Conservation (phyloP, 2,888 invertebrate species). For the Epinotia bilunana region DNA sequence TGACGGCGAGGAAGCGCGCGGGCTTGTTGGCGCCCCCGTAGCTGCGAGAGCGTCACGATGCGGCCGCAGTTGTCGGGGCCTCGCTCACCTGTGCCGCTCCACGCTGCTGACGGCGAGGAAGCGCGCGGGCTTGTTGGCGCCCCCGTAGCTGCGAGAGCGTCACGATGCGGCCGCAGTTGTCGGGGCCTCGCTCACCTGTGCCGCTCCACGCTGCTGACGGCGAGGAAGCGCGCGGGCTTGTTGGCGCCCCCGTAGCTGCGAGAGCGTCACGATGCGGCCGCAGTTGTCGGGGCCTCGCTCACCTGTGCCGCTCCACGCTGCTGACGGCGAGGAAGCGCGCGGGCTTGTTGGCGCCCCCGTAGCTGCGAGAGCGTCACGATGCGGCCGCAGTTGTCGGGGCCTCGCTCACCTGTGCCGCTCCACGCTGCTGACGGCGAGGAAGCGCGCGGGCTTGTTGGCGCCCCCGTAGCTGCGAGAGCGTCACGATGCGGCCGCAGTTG, state of each 20-base stretch:
- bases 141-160: too few species aligned
- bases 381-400: too few species aligned
- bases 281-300: too few species aligned
- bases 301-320: too few species aligned
- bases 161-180: too few species aligned
- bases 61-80: too few species aligned
- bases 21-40: slow-evolving; percentile 67
- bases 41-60: too few species aligned
- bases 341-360: slow-evolving; percentile 67
- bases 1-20: slow-evolving; percentile 87
- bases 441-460: slow-evolving; percentile 79
- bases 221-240: slow-evolving; percentile 83
- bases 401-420: too few species aligned
- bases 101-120: slow-evolving; percentile 86
- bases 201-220: slow-evolving; percentile 76
- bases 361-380: too few species aligned
- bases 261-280: too few species aligned
- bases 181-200: too few species aligned
- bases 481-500: slow-evolving; percentile 68
- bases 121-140: slow-evolving; percentile 79
- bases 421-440: slow-evolving; percentile 85
- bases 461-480: slow-evolving; percentile 85
- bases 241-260: slow-evolving; percentile 63
- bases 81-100: too few species aligned
- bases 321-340: slow-evolving; percentile 87